Conservation (phyloP, 2,797 vertebrate species). For the Cetoscarus ocellatus region DNA sequence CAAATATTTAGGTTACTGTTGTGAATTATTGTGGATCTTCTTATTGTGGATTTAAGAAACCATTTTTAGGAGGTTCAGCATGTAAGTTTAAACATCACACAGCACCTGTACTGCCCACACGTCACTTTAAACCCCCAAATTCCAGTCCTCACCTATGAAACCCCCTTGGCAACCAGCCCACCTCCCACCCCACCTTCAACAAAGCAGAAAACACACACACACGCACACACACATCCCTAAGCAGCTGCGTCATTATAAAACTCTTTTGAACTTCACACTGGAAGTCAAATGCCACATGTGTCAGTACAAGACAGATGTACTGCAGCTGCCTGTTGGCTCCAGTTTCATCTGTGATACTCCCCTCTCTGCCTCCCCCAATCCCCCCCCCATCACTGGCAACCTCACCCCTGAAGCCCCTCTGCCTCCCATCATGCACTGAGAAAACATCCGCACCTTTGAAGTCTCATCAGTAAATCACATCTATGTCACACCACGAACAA, state of each 20-base stretch:
- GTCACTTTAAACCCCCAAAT: slow-evolving; percentile 42
- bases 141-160: slow-evolving; percentile 65
- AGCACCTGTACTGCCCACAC: slow-evolving; percentile 52
- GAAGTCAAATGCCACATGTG: slow-evolving; percentile 88
- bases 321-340: slow-evolving; percentile 83
- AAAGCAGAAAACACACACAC: slow-evolving; percentile 18
- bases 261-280: slow-evolving; percentile 88
- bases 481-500: slow-evolving; percentile 15
- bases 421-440: slow-evolving; percentile 54
- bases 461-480: slow-evolving; percentile 59
- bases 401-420: slow-evolving; percentile 22
- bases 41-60: not conserved
- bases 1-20: slow-evolving; percentile 20
- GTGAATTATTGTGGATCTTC: not conserved
- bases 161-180: slow-evolving; percentile 20
- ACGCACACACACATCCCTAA: slow-evolving; percentile 61
- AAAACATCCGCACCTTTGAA: slow-evolving; percentile 67
- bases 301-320: slow-evolving; percentile 86
- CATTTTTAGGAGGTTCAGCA: not conserved
- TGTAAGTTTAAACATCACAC: slow-evolving; percentile 14
- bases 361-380: slow-evolving; percentile 2
- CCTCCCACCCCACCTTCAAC: slow-evolving; percentile 43
- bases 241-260: slow-evolving; percentile 87
- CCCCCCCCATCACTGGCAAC: slow-evolving; percentile 15
- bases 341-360: slow-evolving; percentile 70